Evolutionary conservation across 2,888 invertebrate genomes (phyloP).

Genomic region (Archips xylosteana): DNA sequence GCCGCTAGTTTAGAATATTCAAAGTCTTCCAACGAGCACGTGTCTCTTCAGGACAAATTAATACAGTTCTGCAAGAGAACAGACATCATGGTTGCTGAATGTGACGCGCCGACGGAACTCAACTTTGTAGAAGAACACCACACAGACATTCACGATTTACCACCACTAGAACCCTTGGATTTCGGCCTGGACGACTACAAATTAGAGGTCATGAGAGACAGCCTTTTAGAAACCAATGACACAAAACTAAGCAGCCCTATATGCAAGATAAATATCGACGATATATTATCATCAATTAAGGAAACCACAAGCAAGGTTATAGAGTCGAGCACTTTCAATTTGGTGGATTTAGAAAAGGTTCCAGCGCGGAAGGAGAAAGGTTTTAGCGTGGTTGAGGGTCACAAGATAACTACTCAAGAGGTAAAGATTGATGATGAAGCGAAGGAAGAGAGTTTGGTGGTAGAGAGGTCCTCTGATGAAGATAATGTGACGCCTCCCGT

Average conservation of each 20-base stretch:
- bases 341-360: constrained; percentile 76
- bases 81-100: constrained; percentile 81
- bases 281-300: constrained; percentile 76
- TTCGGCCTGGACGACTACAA: constrained; percentile 78
- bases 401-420: constrained; percentile 74
- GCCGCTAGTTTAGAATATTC: constrained; percentile 49
- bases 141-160: constrained; percentile 67
- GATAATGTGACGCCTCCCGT: constrained; percentile 80
- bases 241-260: constrained; percentile 71
- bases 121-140: constrained; percentile 81
- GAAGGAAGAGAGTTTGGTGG: constrained; percentile 64
- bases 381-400: constrained; percentile 74
- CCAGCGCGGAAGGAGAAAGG: constrained; percentile 72
- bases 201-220: constrained; percentile 78
- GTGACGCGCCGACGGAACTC: constrained; percentile 75
- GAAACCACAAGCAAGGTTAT: constrained; percentile 68
- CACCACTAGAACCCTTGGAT: constrained; percentile 73
- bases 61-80: constrained; percentile 77
- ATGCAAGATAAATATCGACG: constrained; percentile 80
- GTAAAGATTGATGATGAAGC: constrained; percentile 72
- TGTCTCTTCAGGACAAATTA: constrained; percentile 75
- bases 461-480: constrained; percentile 86
- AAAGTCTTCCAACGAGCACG: constrained; percentile 52
- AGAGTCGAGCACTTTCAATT: constrained; percentile 73
- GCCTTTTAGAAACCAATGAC: constrained; percentile 71